phyloP scores from a whole-genome alignment of 1,140 invertebrate species.

The Harpegnathos saltator region DNA sequence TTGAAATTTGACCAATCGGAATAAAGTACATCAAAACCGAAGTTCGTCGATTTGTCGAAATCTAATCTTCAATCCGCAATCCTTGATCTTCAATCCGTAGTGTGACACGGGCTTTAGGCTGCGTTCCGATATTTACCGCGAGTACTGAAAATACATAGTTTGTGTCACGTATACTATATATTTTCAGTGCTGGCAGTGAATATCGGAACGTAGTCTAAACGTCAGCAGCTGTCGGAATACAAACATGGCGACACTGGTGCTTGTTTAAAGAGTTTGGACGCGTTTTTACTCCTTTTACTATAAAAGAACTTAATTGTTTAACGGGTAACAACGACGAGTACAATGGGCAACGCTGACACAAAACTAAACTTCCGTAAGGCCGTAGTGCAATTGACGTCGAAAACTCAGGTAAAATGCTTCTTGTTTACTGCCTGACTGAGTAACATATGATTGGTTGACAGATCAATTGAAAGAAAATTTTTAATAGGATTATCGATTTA shows the following conservation, averaged over 20 bases:
- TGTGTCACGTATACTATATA: too few species aligned
- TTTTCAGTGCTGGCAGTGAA: too few species aligned
- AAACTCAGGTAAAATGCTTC: constrained; percentile 92
- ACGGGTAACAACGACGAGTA: neutral
- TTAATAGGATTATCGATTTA: neutral
- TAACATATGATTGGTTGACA: constrained; percentile 67
- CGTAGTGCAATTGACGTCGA: constrained; percentile 98
- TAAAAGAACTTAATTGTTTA: constrained; percentile 14
- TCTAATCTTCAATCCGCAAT: too few species aligned
- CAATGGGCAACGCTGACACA: constrained; percentile 98
- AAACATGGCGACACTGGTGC: constrained; percentile 68
- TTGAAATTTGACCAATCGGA: too few species aligned
- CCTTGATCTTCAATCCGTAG: too few species aligned
- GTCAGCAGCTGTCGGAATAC: constrained; percentile 31
- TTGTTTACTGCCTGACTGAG: constrained; percentile 45
- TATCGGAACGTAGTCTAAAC: neutral
- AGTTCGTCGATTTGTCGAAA: too few species aligned
- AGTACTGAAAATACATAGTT: too few species aligned
- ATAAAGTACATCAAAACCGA: too few species aligned
- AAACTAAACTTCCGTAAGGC: constrained; percentile 99
- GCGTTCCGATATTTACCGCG: too few species aligned
- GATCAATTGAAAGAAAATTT: constrained; percentile 26
- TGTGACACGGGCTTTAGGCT: too few species aligned
- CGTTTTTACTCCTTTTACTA: constrained; percentile 40
- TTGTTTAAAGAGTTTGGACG: constrained; percentile 52